Base-by-base conservation (phyloP, 2,113 vertebrate genomes). In the Microtus pennsylvanicus region DNA sequence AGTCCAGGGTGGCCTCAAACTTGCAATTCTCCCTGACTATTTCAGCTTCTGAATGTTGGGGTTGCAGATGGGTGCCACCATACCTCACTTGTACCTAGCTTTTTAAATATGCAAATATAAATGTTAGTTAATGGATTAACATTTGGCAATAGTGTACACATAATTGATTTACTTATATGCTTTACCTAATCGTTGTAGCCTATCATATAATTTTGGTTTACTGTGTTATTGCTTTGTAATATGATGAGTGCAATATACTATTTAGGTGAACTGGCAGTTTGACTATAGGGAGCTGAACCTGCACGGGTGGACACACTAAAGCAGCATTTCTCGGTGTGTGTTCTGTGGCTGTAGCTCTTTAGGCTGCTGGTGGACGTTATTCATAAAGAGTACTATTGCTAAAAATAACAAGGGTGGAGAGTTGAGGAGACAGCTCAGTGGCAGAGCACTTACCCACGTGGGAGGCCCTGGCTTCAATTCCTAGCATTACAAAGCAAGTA, bases 41-140 rank as follows among this genome's bases (percentile, higher is more conserved):
- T 33, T 70, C 65, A 52, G 65, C 42, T 7, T 52, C 67, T 52
- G 19, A 70, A 52, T 35, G 45, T 69, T 52, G 12, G 33, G 33
- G 33, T 52, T 50, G 24, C 6, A 70, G 85, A 8, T 52, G 10
- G 22, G 7, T 72, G 67, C 47, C 22, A n/a, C 67, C 85, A 52
- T 45, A 52, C 67, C 67, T 87, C 33, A n/a, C 47, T 52, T 16
- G 22, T 50, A 91, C 87, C 45, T 81, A 13, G 7, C 4, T 47
- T 89, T 93, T 96, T 80, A 78, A 93, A 80, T 83, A 63, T 42
- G 13, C 55, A 3, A 89, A 89, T 76, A 0, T 82, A 87, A 93
- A 83, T 90, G 52, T 94, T 94, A 45, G 24, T 24, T 86, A n/a
- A 86, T 86, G 69, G 19, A 42, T 72, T 89, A 38, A 21, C 30